Evolutionary conservation across 2,797 vertebrate genomes (phyloP).

Genomic region (Takifugu rubripes): DNA sequence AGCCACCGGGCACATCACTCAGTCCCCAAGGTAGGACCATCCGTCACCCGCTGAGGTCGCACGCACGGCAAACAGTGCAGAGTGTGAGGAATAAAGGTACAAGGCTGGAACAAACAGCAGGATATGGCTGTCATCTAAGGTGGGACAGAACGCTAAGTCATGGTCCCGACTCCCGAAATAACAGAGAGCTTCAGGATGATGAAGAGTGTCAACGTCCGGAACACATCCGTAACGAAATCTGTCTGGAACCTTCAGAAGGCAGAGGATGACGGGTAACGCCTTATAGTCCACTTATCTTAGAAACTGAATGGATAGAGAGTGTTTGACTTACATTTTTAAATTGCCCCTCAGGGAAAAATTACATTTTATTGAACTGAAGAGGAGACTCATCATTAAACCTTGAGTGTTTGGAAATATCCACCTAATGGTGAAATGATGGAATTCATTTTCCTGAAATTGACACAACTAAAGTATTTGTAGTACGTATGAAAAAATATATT

Average conservation of each 20-base stretch:
- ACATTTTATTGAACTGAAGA: no score
- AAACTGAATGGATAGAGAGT: constrained; percentile 7
- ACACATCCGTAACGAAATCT: constrained; percentile 47
- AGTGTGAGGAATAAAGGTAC: constrained; percentile 54
- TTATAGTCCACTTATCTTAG: constrained; percentile 19
- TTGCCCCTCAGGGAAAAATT: no score
- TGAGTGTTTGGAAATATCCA: not conserved
- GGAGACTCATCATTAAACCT: not conserved
- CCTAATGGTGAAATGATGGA: no score
- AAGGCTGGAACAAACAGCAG: constrained; percentile 38
- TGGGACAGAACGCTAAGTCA: constrained; percentile 30
- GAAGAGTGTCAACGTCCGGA: constrained; percentile 25
- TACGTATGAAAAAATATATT: no score
- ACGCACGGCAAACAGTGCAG: constrained; percentile 50
- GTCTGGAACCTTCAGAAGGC: constrained; percentile 15
- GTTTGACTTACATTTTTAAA: not conserved
- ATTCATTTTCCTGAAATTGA: no score
- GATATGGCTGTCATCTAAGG: constrained; percentile 22
- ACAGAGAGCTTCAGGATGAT: constrained; percentile 31
- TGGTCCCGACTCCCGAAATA: constrained; percentile 30
- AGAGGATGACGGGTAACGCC: constrained; percentile 15
- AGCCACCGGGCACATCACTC: constrained; percentile 59
- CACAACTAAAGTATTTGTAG: no score
- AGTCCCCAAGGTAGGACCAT: constrained; percentile 58
- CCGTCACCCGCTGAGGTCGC: constrained; percentile 64